These are phyloP conservation scores for Phoeniculus purpureus DNA, from an alignment of 2,797 vertebrate species.

Conservation along the genomic window DNA sequence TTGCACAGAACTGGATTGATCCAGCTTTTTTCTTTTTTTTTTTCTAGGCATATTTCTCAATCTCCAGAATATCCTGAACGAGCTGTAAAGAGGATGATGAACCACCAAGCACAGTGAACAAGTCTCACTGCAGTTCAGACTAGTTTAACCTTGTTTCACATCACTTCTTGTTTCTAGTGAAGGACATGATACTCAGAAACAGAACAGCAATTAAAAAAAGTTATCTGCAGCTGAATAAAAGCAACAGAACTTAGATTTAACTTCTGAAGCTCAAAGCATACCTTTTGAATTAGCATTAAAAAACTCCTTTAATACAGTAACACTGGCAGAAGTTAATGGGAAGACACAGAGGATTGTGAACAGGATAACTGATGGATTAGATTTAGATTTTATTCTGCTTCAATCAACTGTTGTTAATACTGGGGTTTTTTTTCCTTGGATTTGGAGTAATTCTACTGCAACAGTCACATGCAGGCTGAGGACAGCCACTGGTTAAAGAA, in stretches of 20 bases:
- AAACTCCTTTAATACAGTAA: constrained; percentile 76
- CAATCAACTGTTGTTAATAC: constrained; percentile 81
- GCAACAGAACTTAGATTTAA: constrained; percentile 76
- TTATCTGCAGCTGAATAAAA: constrained; percentile 75
- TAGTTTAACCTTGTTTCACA: constrained; percentile 75
- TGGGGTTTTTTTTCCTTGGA: constrained; percentile 71
- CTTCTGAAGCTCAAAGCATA: constrained; percentile 81
- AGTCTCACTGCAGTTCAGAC: constrained; percentile 70
- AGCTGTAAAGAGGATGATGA: constrained; percentile 70
- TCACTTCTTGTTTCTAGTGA: constrained; percentile 71
- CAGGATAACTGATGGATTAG: constrained; percentile 73
- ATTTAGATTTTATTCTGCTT: constrained; percentile 74
- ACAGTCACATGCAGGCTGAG: constrained; percentile 83
- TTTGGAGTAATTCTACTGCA: constrained; percentile 77
- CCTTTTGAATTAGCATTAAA: constrained; percentile 77
- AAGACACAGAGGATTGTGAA: constrained; percentile 77
- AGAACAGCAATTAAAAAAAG: constrained; percentile 70
- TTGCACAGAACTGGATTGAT: constrained; percentile 74
- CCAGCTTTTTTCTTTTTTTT: constrained; percentile 64
- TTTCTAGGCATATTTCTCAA: constrained; percentile 66
- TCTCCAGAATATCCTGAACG: constrained; percentile 70
- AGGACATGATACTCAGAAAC: constrained; percentile 76
- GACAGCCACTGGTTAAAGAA: constrained; percentile 62
- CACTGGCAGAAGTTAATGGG: constrained; percentile 82
- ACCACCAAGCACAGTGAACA: constrained; percentile 64